Conservation (phyloP, 1,140 invertebrate species). For the Chionoecetes opilio region DNA sequence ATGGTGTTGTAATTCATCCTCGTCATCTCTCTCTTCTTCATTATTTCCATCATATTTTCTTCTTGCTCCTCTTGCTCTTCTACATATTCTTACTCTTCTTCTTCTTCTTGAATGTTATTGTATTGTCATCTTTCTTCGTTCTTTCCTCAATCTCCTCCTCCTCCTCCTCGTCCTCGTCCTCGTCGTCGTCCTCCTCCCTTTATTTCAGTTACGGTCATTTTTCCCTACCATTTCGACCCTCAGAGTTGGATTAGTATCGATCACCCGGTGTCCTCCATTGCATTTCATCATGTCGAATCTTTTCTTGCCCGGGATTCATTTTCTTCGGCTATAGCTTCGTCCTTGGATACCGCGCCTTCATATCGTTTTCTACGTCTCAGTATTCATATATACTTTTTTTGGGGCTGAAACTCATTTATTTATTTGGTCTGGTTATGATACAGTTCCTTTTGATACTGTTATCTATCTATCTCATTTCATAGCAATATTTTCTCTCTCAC, state of each 20-base stretch:
- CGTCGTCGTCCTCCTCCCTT: not conserved
- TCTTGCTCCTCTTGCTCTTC: not conserved
- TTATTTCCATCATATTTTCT: not conserved
- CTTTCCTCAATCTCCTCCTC: too few relatives aligned
- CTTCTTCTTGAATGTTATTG: not conserved
- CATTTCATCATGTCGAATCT: too few relatives aligned
- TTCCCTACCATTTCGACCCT: not conserved
- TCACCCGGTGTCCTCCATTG: too few relatives aligned
- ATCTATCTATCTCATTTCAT: too few relatives aligned
- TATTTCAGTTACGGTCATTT: not conserved
- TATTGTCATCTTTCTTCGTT: not conserved
- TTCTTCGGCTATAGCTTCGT: not conserved
- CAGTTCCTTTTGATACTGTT: too few relatives aligned
- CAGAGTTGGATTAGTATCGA: not conserved
- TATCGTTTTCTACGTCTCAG: too few relatives aligned
- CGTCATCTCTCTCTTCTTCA: not conserved
- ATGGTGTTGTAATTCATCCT: not conserved
- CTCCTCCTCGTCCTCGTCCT: not conserved
- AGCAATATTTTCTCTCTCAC: too few relatives aligned
- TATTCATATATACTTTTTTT: too few relatives aligned
- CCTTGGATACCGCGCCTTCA: too few relatives aligned
- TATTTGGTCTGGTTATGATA: too few relatives aligned
- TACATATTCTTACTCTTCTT: not conserved
- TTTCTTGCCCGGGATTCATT: not conserved
- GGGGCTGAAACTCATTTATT: too few relatives aligned